phyloP scores from a whole-genome alignment of 2,797 vertebrate genomes.

The Neostethus bicornis region DNA sequence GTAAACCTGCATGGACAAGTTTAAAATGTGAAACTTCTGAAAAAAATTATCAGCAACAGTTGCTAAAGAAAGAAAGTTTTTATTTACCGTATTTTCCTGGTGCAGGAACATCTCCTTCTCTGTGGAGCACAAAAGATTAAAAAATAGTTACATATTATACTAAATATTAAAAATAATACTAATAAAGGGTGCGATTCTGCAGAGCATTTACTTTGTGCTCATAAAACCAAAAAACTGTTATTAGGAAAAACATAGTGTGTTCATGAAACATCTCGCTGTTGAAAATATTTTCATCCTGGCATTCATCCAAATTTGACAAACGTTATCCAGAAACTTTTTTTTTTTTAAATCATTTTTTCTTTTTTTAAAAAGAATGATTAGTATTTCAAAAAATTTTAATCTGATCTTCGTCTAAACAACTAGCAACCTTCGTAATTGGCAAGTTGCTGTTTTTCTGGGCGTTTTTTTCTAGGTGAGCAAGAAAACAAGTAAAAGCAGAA shows the following conservation, averaged over 20 bases:
- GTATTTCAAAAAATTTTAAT: too few species aligned
- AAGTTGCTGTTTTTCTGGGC: not conserved
- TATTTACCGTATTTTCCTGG: conserved; percentile 70
- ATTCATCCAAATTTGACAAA: conserved; percentile 9
- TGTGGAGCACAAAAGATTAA: conserved; percentile 48
- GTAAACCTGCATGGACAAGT: not conserved
- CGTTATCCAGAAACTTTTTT: too few species aligned
- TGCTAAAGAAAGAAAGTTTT: not conserved
- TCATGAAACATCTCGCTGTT: too few species aligned
- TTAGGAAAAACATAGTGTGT: too few species aligned
- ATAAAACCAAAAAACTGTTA: too few species aligned
- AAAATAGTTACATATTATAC: conserved; percentile 6
- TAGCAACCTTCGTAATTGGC: not conserved
- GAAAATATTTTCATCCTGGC: conserved; percentile 5
- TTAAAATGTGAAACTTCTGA: conserved; percentile 16
- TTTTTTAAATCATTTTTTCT: too few species aligned
- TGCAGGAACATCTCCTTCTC: conserved; percentile 64
- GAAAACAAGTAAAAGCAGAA: not conserved
- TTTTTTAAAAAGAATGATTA: too few species aligned
- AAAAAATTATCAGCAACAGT: not conserved
- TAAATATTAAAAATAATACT: too few species aligned
- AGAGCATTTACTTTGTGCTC: too few species aligned
- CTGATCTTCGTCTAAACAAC: not conserved
- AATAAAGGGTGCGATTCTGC: too few species aligned
- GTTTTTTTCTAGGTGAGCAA: not conserved